These are phyloP conservation scores for Spinus pinus DNA, from an alignment of 2,797 vertebrate species.

Conservation along the genomic window DNA sequence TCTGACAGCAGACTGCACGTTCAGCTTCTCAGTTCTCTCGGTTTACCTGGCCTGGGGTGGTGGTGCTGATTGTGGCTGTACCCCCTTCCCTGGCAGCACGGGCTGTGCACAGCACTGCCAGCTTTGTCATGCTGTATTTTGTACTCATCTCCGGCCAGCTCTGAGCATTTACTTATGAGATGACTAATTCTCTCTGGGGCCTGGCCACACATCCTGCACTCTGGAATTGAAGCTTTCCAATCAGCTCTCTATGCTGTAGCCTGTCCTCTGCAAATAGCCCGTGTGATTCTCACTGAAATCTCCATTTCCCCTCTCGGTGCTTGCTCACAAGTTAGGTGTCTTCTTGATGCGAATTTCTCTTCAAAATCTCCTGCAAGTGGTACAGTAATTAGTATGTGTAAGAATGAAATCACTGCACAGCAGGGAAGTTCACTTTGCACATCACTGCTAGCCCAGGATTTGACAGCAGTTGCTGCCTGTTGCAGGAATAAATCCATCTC, in stretches of 20 bases:
- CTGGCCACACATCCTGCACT: conserved; percentile 35
- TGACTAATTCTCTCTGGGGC: conserved; percentile 46
- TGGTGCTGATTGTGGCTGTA: not conserved
- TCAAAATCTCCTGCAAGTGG: not conserved
- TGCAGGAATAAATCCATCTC: conserved; percentile 22
- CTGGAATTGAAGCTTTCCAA: not conserved
- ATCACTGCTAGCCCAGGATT: not conserved
- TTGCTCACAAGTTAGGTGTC: not conserved
- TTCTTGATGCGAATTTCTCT: not conserved
- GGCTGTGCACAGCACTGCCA: not conserved
- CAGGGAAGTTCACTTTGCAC: not conserved
- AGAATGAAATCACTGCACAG: not conserved
- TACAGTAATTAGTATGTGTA: not conserved
- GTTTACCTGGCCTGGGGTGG: not conserved
- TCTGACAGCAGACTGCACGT: no score
- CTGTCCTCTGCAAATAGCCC: not conserved
- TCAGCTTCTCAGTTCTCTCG: not conserved
- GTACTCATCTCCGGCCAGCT: conserved; percentile 30
- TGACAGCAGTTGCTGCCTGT: not conserved
- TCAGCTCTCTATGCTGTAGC: not conserved
- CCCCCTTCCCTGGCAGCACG: not conserved
- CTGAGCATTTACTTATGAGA: not conserved
- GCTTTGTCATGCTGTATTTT: conserved; percentile 12
- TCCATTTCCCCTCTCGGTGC: not conserved
- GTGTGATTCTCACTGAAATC: not conserved